These are phyloP conservation scores for Morpho helenor DNA, from an alignment of 2,888 invertebrate genomes.

Conservation along the genomic window DNA sequence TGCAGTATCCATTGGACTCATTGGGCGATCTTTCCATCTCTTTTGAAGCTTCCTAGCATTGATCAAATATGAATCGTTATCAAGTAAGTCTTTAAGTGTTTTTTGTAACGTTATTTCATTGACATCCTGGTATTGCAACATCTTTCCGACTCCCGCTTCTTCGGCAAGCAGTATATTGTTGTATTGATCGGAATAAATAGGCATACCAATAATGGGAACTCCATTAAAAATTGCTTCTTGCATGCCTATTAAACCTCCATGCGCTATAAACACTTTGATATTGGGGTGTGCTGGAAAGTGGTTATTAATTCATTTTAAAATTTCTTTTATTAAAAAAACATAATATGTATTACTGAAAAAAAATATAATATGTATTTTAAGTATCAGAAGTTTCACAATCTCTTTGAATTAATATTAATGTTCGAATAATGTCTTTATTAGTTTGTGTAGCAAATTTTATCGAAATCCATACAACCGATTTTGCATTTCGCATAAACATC, in stretches of 20 bases:
- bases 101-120: slow-evolving; percentile 53
- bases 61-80: slow-evolving; percentile 46
- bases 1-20: slow-evolving; percentile 68
- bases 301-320: not conserved
- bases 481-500: no score
- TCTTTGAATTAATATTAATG: no score
- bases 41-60: slow-evolving; percentile 58
- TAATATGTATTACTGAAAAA: no score
- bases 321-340: no score
- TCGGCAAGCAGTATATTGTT: slow-evolving; percentile 65
- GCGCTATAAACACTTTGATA: slow-evolving; percentile 80
- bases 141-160: slow-evolving; percentile 59
- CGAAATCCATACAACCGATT: no score
- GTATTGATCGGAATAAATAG: slow-evolving; percentile 73
- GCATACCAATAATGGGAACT: slow-evolving; percentile 75
- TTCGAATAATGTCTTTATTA: no score
- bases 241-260: slow-evolving; percentile 82
- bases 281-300: slow-evolving; percentile 73
- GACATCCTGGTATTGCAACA: slow-evolving; percentile 60
- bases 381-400: no score
- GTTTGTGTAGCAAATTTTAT: no score
- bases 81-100: slow-evolving; percentile 53
- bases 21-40: slow-evolving; percentile 75
- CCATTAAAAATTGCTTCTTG: slow-evolving; percentile 81
- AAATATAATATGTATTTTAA: no score